Evolutionary conservation across 2,888 invertebrate species (phyloP).

Genomic region (Celastrina argiolus): DNA sequence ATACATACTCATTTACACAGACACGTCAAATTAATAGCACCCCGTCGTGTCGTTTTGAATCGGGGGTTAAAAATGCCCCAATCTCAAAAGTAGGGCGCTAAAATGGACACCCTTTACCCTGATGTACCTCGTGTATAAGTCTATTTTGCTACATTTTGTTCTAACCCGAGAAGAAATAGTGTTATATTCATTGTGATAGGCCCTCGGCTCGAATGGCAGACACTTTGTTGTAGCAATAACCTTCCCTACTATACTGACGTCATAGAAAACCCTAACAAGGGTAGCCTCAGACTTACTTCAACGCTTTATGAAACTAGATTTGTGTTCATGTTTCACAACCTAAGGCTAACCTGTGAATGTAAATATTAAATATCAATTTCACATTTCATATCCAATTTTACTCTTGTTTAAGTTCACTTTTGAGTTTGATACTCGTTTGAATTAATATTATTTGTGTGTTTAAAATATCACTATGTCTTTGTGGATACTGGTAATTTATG

Average conservation of each 20-base stretch:
- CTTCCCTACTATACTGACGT: slow-evolving; percentile 9
- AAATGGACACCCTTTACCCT: too few relatives aligned
- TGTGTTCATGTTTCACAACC: not conserved
- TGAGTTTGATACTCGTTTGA: not conserved
- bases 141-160: not conserved
- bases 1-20: too few relatives aligned
- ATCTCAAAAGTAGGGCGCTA: too few relatives aligned
- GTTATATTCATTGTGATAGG: not conserved
- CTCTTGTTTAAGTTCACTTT: not conserved
- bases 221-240: slow-evolving; percentile 18
- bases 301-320: slow-evolving; percentile 8
- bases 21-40: too few relatives aligned
- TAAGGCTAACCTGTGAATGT: not conserved
- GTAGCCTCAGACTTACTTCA: slow-evolving; percentile 5
- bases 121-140: too few relatives aligned
- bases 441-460: not conserved
- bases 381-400: not conserved
- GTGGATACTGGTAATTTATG: too few relatives aligned
- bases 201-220: not conserved
- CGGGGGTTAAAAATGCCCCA: too few relatives aligned
- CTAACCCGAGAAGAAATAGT: not conserved
- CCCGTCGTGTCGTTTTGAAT: too few relatives aligned
- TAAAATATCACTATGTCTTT: too few relatives aligned
- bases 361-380: not conserved
- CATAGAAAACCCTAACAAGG: slow-evolving; percentile 17